Evolutionary conservation across 2,113 vertebrate species (phyloP).

Genomic region (Eubucco bourcierii): DNA sequence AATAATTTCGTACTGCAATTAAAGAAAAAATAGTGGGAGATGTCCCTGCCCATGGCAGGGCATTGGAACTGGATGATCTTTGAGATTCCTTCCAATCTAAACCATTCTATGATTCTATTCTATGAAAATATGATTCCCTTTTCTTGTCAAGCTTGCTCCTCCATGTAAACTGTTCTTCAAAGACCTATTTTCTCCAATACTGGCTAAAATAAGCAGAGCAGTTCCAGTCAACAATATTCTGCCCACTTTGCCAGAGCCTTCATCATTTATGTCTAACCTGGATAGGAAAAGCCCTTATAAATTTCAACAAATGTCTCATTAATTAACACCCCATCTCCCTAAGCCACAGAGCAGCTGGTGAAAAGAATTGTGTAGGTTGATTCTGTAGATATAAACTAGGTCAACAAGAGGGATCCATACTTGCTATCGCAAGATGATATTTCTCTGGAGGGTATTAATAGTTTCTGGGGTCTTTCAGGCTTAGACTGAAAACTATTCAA

Average conservation of each 20-base stretch:
- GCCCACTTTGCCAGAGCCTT: conserved; percentile 34
- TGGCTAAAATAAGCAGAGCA: conserved; percentile 53
- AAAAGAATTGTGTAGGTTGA: conserved; percentile 63
- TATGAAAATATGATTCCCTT: neutral
- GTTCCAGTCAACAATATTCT: conserved; percentile 53
- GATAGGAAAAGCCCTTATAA: conserved; percentile 60
- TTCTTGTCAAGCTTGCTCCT: conserved; percentile 15
- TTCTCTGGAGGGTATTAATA: conserved; percentile 57
- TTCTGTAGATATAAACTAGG: conserved; percentile 57
- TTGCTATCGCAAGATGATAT: conserved; percentile 54
- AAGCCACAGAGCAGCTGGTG: conserved; percentile 73
- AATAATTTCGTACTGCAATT: neutral
- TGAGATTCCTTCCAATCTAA: too few relatives aligned
- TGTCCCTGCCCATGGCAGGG: too few relatives aligned
- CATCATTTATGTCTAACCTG: conserved; percentile 66
- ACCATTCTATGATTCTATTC: too few relatives aligned
- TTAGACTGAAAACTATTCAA: conserved; percentile 23
- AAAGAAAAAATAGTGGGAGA: too few relatives aligned
- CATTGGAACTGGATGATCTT: too few relatives aligned
- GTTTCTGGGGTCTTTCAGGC: conserved; percentile 47
- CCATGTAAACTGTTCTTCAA: conserved; percentile 52
- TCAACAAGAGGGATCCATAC: conserved; percentile 63
- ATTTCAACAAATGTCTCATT: conserved; percentile 74
- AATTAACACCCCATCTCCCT: conserved; percentile 74
- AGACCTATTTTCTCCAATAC: conserved; percentile 41